These are phyloP conservation scores for Oryzias sinensis DNA, from an alignment of 2,797 vertebrate species.

Conservation along the genomic window DNA sequence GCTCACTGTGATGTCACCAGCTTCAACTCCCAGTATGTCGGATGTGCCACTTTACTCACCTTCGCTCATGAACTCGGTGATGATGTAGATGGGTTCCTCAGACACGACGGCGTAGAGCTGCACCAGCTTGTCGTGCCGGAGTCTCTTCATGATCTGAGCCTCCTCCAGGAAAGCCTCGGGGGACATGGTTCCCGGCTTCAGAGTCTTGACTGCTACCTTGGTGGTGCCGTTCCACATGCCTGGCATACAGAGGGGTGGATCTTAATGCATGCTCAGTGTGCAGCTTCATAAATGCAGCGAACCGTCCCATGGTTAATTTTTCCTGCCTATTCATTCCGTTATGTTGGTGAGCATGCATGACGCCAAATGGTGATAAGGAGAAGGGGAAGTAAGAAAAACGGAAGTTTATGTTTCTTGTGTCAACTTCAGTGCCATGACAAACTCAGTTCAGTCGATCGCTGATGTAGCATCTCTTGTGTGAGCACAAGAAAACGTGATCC, in stretches of 20 bases:
- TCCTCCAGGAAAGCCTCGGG: slow-evolving; percentile 96
- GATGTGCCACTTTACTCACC: slow-evolving; percentile 69
- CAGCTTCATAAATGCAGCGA: neutral
- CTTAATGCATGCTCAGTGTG: slow-evolving; percentile 23
- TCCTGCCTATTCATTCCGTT: slow-evolving; percentile 41
- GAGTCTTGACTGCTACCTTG: slow-evolving; percentile 96
- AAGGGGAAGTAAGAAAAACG: slow-evolving; percentile 2
- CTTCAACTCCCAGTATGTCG: slow-evolving; percentile 28
- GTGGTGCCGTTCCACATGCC: slow-evolving; percentile 96
- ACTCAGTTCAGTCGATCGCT: slow-evolving; percentile 20
- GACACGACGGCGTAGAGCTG: slow-evolving; percentile 97
- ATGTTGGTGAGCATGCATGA: slow-evolving; percentile 48
- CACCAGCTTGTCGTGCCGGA: slow-evolving; percentile 96
- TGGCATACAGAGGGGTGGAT: slow-evolving; percentile 63
- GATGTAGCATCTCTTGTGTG: slow-evolving; percentile 2
- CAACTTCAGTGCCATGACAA: slow-evolving; percentile 40
- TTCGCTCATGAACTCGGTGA: slow-evolving; percentile 96
- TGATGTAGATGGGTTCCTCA: slow-evolving; percentile 97
- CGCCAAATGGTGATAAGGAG: slow-evolving; percentile 19
- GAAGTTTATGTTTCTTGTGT: slow-evolving; percentile 36
- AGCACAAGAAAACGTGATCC: slow-evolving; percentile 11
- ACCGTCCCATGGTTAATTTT: slow-evolving; percentile 7
- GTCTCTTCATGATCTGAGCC: slow-evolving; percentile 97
- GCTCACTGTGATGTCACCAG: slow-evolving; percentile 7
- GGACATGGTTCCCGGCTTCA: slow-evolving; percentile 97